Evolutionary conservation across 2,113 vertebrate species (phyloP).

Genomic region (Thymallus thymallus): DNA sequence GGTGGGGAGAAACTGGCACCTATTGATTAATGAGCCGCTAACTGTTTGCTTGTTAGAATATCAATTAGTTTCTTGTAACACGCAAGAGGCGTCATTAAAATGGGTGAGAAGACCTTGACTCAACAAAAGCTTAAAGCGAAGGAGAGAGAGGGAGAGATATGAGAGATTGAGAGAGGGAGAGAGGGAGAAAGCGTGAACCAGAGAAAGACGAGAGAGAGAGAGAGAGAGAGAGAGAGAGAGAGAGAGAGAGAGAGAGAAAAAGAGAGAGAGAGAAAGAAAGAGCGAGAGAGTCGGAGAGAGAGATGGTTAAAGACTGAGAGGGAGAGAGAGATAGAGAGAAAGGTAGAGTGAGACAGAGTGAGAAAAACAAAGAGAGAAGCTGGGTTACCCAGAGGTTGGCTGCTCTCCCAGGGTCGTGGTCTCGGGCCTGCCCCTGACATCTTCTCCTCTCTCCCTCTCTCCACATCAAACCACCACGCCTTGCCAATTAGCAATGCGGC

Average conservation of each 20-base stretch:
- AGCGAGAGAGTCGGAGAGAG: background rate
- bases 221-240: background rate
- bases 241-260: background rate
- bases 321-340: background rate
- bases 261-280: background rate
- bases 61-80: slow-evolving; percentile 77
- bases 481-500: slow-evolving; percentile 62
- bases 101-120: slow-evolving; percentile 76
- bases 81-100: slow-evolving; percentile 83
- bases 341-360: no score
- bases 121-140: slow-evolving; percentile 44
- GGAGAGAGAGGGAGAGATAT: background rate
- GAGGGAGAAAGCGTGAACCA: background rate
- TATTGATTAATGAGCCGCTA: slow-evolving; percentile 86
- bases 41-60: slow-evolving; percentile 80
- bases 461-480: slow-evolving; percentile 60
- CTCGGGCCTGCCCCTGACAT: slow-evolving; percentile 41
- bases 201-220: background rate
- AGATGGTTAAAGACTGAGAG: background rate
- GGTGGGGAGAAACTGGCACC: slow-evolving; percentile 71
- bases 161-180: background rate
- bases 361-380: no score
- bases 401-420: slow-evolving; percentile 53
- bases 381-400: slow-evolving; percentile 11
- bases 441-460: slow-evolving; percentile 37